Base-by-base conservation (phyloP, 2,797 vertebrate genomes). In the Pterois miles region DNA sequence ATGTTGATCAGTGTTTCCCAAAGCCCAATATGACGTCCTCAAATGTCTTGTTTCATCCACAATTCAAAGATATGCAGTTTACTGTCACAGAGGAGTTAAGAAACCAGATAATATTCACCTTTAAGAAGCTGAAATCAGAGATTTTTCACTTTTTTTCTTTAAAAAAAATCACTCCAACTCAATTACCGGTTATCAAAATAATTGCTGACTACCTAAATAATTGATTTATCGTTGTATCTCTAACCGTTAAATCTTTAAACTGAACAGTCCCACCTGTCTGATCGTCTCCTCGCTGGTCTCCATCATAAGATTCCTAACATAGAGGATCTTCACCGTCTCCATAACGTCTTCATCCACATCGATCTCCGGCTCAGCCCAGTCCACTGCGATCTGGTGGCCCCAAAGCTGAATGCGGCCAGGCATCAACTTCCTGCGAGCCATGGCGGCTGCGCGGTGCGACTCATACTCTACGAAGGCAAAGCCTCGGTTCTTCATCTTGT, bases 401-500 rank as follows among this genome's bases (percentile, higher is more conserved):
- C 98, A 99, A 53, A 99, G 95, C 78, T 99, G 97, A 83, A 99
- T 99, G 68, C 98, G 96, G 50, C 98, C 98, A 0, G 98, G 98
- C 98, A 99, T 99, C 83, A 99, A 93, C 91, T 99, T 99, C 84
- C 98, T 96, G 86, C 98, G 96, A 36, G 98, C 98, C 98, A 99
- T 99, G 65, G 98, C 98, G 0, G 98, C 98, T 0, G 98, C 98
- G 18, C 98, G 95, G 87, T 99, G 98, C 12, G 98, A 99, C 91
- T 99, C 98, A 2, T 99, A 99, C 85, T 99, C 98, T 57, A 99
- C 98, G 6, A 99, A 99, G 81, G 98, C 98, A 1, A 99, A 99
- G 81, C 98, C 98, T 59, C 98, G 96, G 89, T 99, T 99, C 94
- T 99, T 99, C 98, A 99, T 98, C 94, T 99, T 99, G 93, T 99